Conservation (phyloP, 2,113 vertebrate genomes). For the Lynx canadensis region DNA sequence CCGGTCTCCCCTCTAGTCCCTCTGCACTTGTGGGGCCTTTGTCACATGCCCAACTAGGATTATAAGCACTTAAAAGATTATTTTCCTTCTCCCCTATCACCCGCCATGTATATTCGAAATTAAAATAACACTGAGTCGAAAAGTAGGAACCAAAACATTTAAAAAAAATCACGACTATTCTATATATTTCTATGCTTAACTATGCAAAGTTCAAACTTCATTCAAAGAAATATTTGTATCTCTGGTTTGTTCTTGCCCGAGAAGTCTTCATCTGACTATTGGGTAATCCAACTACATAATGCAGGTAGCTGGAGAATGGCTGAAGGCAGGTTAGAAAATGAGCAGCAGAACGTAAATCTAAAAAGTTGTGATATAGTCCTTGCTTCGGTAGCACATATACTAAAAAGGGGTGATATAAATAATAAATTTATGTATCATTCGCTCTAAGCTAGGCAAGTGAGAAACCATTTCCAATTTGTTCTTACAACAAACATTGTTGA, state of each 20-base stretch:
- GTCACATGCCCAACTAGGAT: neutral
- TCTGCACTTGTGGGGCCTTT: neutral
- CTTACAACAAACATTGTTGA: neutral
- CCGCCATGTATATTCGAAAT: neutral
- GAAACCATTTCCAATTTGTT: neutral
- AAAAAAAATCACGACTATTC: neutral
- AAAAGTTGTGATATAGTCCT: neutral
- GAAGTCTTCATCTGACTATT: neutral
- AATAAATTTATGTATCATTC: neutral
- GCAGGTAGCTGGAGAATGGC: neutral
- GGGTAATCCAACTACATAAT: neutral
- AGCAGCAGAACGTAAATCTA: neutral
- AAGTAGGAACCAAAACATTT: neutral
- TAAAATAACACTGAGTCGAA: neutral
- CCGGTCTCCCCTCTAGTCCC: neutral
- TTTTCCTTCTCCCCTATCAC: neutral
- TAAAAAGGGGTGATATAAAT: neutral
- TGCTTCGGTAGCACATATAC: too few relatives aligned
- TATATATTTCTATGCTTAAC: neutral
- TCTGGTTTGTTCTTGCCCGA: neutral
- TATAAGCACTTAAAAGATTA: neutral
- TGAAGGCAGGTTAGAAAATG: neutral
- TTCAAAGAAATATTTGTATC: neutral
- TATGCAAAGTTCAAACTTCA: neutral
- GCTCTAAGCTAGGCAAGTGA: too few relatives aligned